phyloP scores from a whole-genome alignment of 2,113 vertebrate species.

The Pardalotus punctatus region DNA sequence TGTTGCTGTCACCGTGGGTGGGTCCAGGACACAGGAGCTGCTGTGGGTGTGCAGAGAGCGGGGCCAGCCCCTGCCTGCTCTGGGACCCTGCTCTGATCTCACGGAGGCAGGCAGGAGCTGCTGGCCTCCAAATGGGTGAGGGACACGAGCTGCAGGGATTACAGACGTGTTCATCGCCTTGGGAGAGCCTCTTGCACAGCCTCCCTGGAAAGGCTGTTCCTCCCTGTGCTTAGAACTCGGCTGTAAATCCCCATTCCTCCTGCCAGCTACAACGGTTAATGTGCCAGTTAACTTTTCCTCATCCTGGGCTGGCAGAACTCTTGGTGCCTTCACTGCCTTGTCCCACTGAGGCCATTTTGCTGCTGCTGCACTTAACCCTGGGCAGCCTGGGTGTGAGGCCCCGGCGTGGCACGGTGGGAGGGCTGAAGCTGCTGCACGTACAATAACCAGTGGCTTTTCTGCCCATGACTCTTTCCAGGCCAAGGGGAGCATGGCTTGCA shows the following conservation, averaged over 20 bases:
- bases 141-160: rapidly evolving
- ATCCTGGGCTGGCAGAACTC: background rate
- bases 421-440: background rate
- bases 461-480: background rate
- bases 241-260: background rate
- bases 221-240: background rate
- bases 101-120: background rate
- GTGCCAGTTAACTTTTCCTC: background rate
- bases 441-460: background rate
- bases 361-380: background rate
- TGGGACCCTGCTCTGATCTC: background rate
- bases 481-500: rapidly evolving
- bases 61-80: background rate
- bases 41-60: rapidly evolving
- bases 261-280: rapidly evolving
- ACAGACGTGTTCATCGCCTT: rapidly evolving
- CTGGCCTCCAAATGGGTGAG: rapidly evolving
- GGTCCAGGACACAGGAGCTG: background rate
- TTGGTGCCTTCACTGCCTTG: background rate
- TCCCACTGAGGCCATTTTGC: background rate
- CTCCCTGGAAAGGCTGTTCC: background rate
- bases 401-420: rapidly evolving
- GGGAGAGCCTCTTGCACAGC: background rate
- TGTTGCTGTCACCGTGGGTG: rapidly evolving
- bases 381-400: background rate